Evolutionary conservation across 1,140 invertebrate species (phyloP).

Genomic region (Tenebrio molitor): DNA sequence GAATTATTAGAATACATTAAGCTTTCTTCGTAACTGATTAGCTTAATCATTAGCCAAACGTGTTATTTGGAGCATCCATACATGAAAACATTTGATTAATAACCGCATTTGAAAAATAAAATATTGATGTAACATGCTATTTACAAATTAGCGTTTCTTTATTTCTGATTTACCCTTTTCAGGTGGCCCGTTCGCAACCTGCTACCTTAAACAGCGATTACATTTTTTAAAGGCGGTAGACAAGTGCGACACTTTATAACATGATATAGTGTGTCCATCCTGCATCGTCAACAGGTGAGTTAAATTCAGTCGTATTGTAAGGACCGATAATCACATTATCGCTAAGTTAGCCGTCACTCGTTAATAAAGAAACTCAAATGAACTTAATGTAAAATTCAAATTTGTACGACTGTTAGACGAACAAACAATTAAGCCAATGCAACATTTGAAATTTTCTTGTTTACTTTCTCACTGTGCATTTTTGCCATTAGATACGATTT

Average conservation of each 20-base stretch:
- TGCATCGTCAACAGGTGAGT: conserved; percentile 8
- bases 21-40: conserved; percentile 7
- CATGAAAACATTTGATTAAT: too few relatives aligned
- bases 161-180: background rate
- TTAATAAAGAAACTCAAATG: conserved; percentile 9
- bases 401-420: conserved; percentile 9
- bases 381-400: conserved; percentile 18
- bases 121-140: too few relatives aligned
- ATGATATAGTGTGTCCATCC: conserved; percentile 15
- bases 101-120: too few relatives aligned
- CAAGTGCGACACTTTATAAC: conserved; percentile 1
- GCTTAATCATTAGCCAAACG: too few relatives aligned
- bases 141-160: background rate
- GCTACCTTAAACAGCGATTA: background rate
- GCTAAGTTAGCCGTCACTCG: background rate
- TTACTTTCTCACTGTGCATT: conserved; percentile 3
- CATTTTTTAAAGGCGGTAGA: too few relatives aligned
- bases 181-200: background rate
- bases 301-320: too few relatives aligned
- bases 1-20: conserved; percentile 1
- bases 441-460: conserved; percentile 4
- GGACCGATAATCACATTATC: background rate
- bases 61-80: too few relatives aligned
- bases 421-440: background rate
- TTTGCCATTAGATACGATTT: background rate